phyloP scores from a whole-genome alignment of 2,113 vertebrate species.

The Eulacestoma nigropectus region DNA sequence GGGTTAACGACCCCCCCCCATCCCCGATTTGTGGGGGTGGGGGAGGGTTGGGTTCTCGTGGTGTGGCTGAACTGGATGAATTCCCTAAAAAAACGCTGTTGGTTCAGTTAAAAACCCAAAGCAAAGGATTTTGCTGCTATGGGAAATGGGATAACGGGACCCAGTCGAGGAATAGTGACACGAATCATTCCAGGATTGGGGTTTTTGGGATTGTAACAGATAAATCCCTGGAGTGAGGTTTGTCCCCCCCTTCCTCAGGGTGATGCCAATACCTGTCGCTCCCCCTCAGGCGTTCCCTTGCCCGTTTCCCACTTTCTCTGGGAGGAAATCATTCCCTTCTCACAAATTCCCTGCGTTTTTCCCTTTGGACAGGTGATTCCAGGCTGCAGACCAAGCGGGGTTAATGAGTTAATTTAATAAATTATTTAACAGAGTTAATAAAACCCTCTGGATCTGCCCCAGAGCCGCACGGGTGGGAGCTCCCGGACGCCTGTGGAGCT shows the following conservation, averaged over 20 bases:
- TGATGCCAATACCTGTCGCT: background rate
- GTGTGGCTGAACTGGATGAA: rapidly evolving
- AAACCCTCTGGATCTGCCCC: background rate
- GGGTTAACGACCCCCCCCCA: rapidly evolving
- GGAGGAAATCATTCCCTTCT: background rate
- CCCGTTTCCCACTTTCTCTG: background rate
- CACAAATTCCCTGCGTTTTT: background rate
- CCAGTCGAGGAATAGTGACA: rapidly evolving
- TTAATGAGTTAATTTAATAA: rapidly evolving
- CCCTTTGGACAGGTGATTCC: background rate
- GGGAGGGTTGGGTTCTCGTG: rapidly evolving
- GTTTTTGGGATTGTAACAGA: background rate
- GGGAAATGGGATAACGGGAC: rapidly evolving
- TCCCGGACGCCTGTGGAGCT: background rate
- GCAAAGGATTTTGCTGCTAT: rapidly evolving
- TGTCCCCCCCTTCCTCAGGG: background rate
- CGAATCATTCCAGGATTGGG: background rate
- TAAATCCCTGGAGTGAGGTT: background rate
- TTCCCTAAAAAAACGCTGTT: background rate
- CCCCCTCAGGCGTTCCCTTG: background rate
- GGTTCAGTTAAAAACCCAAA: background rate
- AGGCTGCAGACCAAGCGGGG: rapidly evolving
- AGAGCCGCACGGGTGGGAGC: background rate
- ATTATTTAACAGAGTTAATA: rapidly evolving
- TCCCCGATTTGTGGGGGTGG: background rate